Evolutionary conservation across 2,888 invertebrate genomes (phyloP).

Genomic region (Diadromus collaris): DNA sequence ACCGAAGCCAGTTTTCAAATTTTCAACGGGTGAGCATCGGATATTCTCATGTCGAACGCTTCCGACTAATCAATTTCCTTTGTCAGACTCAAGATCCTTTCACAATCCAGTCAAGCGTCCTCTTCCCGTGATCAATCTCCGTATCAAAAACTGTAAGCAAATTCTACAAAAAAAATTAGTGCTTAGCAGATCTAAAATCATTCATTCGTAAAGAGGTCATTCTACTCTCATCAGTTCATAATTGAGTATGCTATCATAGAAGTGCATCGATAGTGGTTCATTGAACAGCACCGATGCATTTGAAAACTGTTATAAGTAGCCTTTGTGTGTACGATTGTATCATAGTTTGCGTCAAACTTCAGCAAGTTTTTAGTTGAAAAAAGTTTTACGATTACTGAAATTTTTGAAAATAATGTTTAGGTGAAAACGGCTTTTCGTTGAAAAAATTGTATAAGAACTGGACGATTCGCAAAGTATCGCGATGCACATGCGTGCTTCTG

Average conservation of each 20-base stretch:
- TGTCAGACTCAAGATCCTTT: constrained; percentile 48
- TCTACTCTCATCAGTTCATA: neutral
- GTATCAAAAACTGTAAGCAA: constrained; percentile 37
- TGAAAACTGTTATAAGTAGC: neutral
- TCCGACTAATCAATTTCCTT: constrained; percentile 9
- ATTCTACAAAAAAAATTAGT: neutral
- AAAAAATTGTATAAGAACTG: neutral
- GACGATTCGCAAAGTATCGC: neutral
- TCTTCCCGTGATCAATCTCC: constrained; percentile 49
- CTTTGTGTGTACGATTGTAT: neutral
- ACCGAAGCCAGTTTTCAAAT: constrained; percentile 90
- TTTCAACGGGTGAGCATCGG: constrained; percentile 79
- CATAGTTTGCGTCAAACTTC: neutral
- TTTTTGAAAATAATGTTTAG: too few species aligned
- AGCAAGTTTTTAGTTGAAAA: too few species aligned
- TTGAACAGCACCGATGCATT: neutral
- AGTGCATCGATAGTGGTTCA: neutral
- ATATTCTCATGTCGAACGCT: too few species aligned
- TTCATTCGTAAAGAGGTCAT: neutral
- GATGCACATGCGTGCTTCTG: neutral
- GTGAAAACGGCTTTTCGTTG: too few species aligned
- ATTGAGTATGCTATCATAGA: neutral
- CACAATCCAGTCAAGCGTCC: constrained; percentile 49
- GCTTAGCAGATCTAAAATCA: neutral
- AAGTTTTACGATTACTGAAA: too few species aligned